phyloP scores from a whole-genome alignment of 2,797 vertebrate genomes.

The Apodemus agrarius region DNA sequence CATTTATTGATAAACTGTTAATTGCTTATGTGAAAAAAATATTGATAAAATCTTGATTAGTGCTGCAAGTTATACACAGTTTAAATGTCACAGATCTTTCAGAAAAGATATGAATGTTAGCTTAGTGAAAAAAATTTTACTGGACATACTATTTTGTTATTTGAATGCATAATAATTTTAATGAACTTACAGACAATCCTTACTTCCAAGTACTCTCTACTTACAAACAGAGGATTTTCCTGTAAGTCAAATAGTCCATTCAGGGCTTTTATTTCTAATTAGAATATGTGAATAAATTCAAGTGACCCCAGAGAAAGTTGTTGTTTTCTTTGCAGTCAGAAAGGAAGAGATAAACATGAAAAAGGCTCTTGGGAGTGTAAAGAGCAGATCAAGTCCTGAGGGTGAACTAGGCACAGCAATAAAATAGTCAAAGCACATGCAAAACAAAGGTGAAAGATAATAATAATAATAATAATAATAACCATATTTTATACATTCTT shows the following conservation, averaged over 20 bases:
- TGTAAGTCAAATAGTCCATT: conserved; percentile 53
- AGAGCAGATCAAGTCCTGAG: accelerated
- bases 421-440: neutral
- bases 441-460: neutral
- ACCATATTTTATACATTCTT: neutral
- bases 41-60: conserved; percentile 23
- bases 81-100: conserved; percentile 58
- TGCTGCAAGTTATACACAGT: conserved; percentile 5
- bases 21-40: conserved; percentile 14
- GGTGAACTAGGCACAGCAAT: accelerated
- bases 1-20: conserved; percentile 54
- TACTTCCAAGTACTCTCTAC: neutral
- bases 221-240: conserved; percentile 59
- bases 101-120: neutral
- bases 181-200: conserved; percentile 32
- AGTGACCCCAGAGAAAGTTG: conserved; percentile 45
- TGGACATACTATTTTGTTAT: conserved; percentile 54
- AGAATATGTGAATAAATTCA: conserved; percentile 66
- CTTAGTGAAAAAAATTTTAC: neutral
- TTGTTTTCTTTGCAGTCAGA: conserved; percentile 6
- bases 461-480: neutral
- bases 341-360: neutral
- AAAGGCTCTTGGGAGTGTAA: neutral
- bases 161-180: conserved; percentile 41
- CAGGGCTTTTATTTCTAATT: conserved; percentile 64